phyloP scores from a whole-genome alignment of 1,140 invertebrate genomes.

The Pollicipes pollicipes region DNA sequence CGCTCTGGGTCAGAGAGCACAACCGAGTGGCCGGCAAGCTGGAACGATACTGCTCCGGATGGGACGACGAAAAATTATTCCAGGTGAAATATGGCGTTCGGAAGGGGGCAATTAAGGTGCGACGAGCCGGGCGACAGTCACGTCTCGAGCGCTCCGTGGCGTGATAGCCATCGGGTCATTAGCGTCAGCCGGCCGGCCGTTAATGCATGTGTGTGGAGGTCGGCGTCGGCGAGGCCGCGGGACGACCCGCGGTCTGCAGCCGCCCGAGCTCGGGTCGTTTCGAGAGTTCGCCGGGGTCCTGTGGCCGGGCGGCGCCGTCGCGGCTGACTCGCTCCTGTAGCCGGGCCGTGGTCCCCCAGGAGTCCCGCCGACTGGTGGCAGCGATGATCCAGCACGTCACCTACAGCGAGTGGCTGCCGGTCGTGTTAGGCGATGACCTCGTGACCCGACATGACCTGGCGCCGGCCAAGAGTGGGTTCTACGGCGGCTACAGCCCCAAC shows the following conservation, averaged over 20 bases:
- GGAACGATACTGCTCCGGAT: constrained; percentile 26
- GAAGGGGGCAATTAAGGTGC: too few species aligned
- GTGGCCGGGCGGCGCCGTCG: too few species aligned
- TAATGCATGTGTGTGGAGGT: too few species aligned
- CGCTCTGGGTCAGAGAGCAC: constrained; percentile 27
- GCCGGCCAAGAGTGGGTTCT: neutral
- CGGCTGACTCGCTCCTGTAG: too few species aligned
- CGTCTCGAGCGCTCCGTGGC: neutral
- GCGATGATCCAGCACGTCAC: constrained; percentile 16
- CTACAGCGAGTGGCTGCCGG: constrained; percentile 18
- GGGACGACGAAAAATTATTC: constrained; percentile 31
- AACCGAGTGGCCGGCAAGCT: constrained; percentile 22
- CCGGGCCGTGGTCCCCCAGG: constrained; percentile 9
- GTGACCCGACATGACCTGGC: constrained; percentile 14
- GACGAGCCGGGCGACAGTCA: too few species aligned
- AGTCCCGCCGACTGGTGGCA: constrained; percentile 8
- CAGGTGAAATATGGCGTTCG: neutral
- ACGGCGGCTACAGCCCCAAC: constrained; percentile 30
- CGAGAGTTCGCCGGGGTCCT: too few species aligned
- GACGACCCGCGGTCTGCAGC: too few species aligned
- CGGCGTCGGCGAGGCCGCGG: too few species aligned
- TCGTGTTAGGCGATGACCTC: constrained; percentile 39
- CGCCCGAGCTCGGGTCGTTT: too few species aligned
- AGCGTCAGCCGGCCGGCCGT: too few species aligned
- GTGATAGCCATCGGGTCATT: neutral